phyloP scores from a whole-genome alignment of 1,140 invertebrate genomes.

The Orchestia grillus region DNA sequence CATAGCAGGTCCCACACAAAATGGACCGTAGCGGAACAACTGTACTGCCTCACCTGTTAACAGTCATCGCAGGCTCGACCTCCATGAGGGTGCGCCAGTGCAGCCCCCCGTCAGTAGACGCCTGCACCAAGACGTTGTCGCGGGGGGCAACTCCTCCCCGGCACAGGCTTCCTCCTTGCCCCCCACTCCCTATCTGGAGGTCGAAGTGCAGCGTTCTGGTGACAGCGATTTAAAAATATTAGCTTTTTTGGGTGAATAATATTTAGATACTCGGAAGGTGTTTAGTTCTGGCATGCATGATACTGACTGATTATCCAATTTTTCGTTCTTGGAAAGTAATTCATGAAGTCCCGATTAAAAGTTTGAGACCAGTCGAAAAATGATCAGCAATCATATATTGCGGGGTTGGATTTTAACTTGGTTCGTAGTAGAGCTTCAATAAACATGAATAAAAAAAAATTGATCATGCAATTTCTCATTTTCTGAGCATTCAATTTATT shows the following conservation, averaged over 20 bases:
- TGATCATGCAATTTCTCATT: too few relatives aligned
- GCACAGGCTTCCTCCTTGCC: slow-evolving; percentile 57
- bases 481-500: too few relatives aligned
- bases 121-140: slow-evolving; percentile 64
- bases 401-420: too few relatives aligned
- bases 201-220: slow-evolving; percentile 64
- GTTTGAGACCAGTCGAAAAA: too few relatives aligned
- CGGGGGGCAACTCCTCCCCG: slow-evolving; percentile 58
- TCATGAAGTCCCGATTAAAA: too few relatives aligned
- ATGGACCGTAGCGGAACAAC: too few relatives aligned
- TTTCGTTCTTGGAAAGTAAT: too few relatives aligned
- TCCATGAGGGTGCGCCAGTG: slow-evolving; percentile 60
- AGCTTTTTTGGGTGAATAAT: background rate
- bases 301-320: background rate
- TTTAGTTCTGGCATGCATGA: too few relatives aligned
- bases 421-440: too few relatives aligned
- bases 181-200: slow-evolving; percentile 63
- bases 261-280: background rate
- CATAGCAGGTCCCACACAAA: too few relatives aligned
- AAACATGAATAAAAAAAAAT: too few relatives aligned
- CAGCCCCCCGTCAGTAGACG: slow-evolving; percentile 61
- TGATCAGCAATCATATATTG: too few relatives aligned
- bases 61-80: slow-evolving; percentile 61
- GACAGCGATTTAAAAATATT: background rate
- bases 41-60: slow-evolving; percentile 52